Percentiles rank a stretch among this genome's conserved stretches.
Evolutionary conservation across 2,113 vertebrate species (phyloP).

Genomic region (Manacus vitellinus): DNA sequence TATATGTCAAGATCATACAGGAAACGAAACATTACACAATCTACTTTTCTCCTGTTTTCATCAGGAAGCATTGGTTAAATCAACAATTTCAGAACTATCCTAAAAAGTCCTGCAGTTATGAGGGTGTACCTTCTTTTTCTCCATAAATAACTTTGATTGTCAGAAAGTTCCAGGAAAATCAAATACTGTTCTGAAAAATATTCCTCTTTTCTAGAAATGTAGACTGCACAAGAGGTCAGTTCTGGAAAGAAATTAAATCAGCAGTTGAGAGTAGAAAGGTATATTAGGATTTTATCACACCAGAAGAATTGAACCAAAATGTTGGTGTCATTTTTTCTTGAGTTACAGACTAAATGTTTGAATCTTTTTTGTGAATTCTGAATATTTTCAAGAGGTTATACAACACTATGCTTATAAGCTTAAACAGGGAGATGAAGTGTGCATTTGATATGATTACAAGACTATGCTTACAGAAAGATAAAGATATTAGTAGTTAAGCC

Average conservation of each 20-base stretch:
- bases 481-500: neutral
- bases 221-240: neutral
- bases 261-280: neutral
- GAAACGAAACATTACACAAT: neutral
- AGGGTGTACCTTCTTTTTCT: neutral
- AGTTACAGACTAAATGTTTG: neutral
- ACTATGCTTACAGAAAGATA: neutral
- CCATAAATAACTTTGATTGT: neutral
- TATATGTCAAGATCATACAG: neutral
- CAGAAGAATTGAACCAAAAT: neutral
- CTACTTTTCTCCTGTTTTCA: neutral
- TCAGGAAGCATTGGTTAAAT: neutral
- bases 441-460: neutral
- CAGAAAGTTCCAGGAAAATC: neutral
- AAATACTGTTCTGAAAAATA: neutral
- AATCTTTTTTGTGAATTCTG: neutral
- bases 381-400: neutral
- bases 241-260: conserved; percentile 21
- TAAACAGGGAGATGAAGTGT: neutral
- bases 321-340: neutral
- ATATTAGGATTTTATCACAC: neutral
- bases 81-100: neutral
- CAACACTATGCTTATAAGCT: neutral
- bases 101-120: neutral
- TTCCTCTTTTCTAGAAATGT: neutral